Conservation (phyloP, 1,140 invertebrate genomes). For the Oscheius sp. region DNA sequence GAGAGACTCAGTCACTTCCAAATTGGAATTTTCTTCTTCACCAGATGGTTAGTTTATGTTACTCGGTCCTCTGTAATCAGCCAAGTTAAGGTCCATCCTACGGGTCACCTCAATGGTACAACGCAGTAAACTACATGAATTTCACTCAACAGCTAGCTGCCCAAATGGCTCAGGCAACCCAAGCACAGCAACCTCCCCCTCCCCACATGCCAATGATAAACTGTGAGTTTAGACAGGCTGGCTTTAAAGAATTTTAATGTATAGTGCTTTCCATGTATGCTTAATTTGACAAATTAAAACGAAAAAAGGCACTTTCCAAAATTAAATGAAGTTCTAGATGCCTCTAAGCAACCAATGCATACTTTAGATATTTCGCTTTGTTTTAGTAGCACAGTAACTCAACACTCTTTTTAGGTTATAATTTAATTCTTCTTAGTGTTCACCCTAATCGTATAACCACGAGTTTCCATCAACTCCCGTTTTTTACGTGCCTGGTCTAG, state of each 20-base stretch:
- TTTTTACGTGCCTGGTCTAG: too few relatives aligned
- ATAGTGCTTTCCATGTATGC: too few relatives aligned
- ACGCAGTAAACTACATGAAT: constrained; percentile 23
- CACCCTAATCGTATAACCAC: too few relatives aligned
- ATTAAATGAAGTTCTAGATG: too few relatives aligned
- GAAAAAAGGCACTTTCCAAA: too few relatives aligned
- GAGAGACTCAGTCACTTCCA: neutral
- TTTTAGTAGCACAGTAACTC: too few relatives aligned
- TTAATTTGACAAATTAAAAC: too few relatives aligned
- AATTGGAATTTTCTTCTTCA: neutral
- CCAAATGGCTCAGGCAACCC: constrained; percentile 21
- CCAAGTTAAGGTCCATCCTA: neutral
- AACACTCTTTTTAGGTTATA: too few relatives aligned
- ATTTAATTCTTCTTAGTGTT: too few relatives aligned
- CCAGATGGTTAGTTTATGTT: neutral
- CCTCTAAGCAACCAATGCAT: too few relatives aligned
- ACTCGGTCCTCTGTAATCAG: neutral
- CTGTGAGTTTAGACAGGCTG: neutral
- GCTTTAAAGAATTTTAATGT: neutral
- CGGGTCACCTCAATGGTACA: constrained; percentile 29
- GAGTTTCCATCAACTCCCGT: too few relatives aligned
- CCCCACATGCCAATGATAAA: constrained; percentile 4
- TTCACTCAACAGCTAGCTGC: constrained; percentile 37
- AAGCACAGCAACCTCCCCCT: neutral
- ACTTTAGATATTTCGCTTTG: too few relatives aligned